Evolutionary conservation across 2,888 invertebrate genomes (phyloP).

Genomic region (Scrobipalpa atriplicella): DNA sequence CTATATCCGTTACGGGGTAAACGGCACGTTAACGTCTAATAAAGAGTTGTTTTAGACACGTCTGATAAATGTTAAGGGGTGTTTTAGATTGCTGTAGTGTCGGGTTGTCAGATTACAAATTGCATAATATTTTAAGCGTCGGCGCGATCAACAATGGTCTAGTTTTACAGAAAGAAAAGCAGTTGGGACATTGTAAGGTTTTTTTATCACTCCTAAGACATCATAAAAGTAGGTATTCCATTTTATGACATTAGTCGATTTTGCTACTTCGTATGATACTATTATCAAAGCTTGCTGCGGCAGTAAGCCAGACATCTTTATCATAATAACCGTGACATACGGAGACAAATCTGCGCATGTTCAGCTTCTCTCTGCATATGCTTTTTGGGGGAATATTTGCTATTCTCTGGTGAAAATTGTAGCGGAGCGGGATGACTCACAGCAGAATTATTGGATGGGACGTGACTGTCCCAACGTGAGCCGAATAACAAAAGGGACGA

Average conservation of each 20-base stretch:
- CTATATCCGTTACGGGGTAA: no score
- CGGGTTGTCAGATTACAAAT: no score
- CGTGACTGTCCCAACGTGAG: slow-evolving; percentile 67
- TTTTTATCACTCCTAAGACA: no score
- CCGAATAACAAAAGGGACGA: slow-evolving; percentile 65
- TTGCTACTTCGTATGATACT: not conserved
- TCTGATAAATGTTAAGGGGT: no score
- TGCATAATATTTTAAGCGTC: no score
- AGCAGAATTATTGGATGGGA: slow-evolving; percentile 68
- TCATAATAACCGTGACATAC: not conserved
- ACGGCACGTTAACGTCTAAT: no score
- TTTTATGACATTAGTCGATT: not conserved
- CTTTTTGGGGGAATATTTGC: slow-evolving; percentile 31
- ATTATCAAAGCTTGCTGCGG: not conserved
- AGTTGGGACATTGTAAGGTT: no score
- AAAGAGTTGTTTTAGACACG: no score
- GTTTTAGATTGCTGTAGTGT: no score
- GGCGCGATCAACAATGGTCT: no score
- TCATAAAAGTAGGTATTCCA: not conserved
- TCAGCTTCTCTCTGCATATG: slow-evolving; percentile 15
- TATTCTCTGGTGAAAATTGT: slow-evolving; percentile 61
- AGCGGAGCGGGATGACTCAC: slow-evolving; percentile 66
- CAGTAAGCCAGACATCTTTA: not conserved
- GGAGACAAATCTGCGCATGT: slow-evolving; percentile 2
- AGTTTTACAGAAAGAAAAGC: no score